Evolutionary conservation across 2,113 vertebrate species (phyloP).

Genomic region (Rhynchopsitta pachyrhyncha): DNA sequence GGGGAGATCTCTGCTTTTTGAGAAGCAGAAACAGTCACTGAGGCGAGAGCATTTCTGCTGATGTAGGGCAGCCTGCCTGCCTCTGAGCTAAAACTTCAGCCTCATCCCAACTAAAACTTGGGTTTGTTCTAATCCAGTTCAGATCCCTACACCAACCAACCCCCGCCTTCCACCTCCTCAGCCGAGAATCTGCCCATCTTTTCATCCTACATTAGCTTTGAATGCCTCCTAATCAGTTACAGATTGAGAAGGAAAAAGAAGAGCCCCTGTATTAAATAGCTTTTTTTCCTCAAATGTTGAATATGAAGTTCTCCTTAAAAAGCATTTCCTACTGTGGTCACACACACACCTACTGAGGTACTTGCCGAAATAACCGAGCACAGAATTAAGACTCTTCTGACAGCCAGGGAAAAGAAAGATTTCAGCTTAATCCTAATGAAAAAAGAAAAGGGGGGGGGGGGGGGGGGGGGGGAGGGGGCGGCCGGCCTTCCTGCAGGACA

Average conservation of each 20-base stretch:
- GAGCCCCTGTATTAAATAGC: neutral
- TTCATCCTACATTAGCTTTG: conserved; percentile 38
- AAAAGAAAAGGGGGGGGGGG: neutral
- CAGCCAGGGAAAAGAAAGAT: neutral
- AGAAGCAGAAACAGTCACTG: neutral
- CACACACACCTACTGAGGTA: conserved; percentile 4
- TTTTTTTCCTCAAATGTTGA: conserved; percentile 40
- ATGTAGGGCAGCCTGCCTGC: neutral
- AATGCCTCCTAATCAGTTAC: conserved; percentile 53
- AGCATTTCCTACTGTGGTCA: neutral
- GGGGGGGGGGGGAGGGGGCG: no score
- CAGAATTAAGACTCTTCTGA: conserved; percentile 6
- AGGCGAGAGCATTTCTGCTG: neutral
- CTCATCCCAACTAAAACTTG: neutral
- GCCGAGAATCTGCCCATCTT: neutral
- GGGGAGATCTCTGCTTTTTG: neutral
- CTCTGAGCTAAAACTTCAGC: neutral
- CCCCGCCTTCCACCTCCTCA: neutral
- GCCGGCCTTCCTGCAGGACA: no score
- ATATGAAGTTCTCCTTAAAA: conserved; percentile 28
- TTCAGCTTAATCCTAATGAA: neutral
- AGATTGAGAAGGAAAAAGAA: conserved; percentile 30
- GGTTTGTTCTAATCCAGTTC: conserved; percentile 20
- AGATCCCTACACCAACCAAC: neutral
- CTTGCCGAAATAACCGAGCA: neutral